Evolutionary conservation across 2,888 invertebrate genomes (phyloP), one percentile per base, ranked within the genome.

Genomic region (Scaptodrosophila latifasciaeformis): DNA sequence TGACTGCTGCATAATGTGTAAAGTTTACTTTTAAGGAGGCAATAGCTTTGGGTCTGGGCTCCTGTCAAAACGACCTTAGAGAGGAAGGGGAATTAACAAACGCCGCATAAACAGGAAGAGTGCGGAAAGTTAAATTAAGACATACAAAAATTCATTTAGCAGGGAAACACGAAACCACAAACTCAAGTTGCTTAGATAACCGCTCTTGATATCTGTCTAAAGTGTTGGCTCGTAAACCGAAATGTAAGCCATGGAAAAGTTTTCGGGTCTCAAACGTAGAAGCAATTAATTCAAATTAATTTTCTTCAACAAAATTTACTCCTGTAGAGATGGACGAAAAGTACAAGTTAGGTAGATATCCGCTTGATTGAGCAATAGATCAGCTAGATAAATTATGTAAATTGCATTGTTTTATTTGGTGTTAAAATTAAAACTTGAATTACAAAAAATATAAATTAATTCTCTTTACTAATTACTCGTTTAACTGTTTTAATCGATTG

Each of bases 271-370:
- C 54, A 60, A 59, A 57, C 54, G 47, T 48, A 62, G 59, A 62
- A 80, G 67, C 81, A 81, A 81, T 75, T 74, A 78, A 70, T 60
- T 54, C 43, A 60, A 78, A 81, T 81, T 70, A 75, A 78, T 81
- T 72, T 70, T n/a, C n/a, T n/a, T 59, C 68, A 65, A 75, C 65
- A 59, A 62, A 75, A 59, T 70, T 78, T 69, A 40, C 19, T 9
- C 10, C 37, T 13, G 3, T 18, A 27, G 35, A 15, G 12, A 12
- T 17, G 15, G 12, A 13, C 13, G 13, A 4, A 30, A 2, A 5
- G 12, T 19, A 34, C 29, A 27, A 13, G 17, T 15, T 34, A n/a
- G 15, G 7, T 12, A 15, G 13, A 3, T 34, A 6, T 10, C 34
- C 12, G 49, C 55, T 46, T 52, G 46, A 57, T 55, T 48, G 24